Evolutionary conservation across 2,888 invertebrate genomes (phyloP), one percentile per base, ranked within the genome.

Genomic region (Idaea dimidiata): DNA sequence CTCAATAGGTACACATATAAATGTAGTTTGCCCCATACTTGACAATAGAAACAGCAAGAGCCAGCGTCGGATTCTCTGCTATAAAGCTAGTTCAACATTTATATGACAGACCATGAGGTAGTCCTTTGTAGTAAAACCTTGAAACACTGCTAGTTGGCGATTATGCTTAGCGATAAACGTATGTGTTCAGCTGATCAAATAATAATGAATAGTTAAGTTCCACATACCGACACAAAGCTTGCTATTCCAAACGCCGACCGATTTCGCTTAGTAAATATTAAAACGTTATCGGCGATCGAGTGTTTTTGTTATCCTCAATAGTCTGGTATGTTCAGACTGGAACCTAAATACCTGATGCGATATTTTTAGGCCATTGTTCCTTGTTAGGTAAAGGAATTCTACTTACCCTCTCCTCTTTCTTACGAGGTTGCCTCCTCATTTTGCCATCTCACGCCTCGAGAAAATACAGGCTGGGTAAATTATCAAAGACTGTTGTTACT

Each of bases 311-410:
- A 59, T 62, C 64, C 59, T 66, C 66, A 65, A 71, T 59, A 62
- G 54, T 60, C 32, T 57, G 62, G 58, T 56, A 63, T 63, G 62
- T 62, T 61, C 57, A 61, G 67, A 73, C 66, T 69, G 72, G 66
- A 72, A 74, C 78, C 69, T 66, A 77, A 80, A 82, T 83, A 86
- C 82, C 86, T 80, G 82, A 76, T 82, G 79, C 81, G 78, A 79
- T 79, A 83, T 81, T 79, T 81, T 43, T 83, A 78, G 75, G 72
- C 75, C 87, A 91, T 91, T 91, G 91, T 89, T 88, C 91, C 90
- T 85, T 86, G 87, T 91, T 88, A 87, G 91, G 91, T 83, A 86
- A 84, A 87, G 86, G 87, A 88, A 89, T 89, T 54, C 59, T 43
- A 72, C 65, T 72, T 72, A 66, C 69, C 67, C 64, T 69, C 70